Evolutionary conservation across 2,888 invertebrate genomes (phyloP).

Genomic region (Agrotis segetum): DNA sequence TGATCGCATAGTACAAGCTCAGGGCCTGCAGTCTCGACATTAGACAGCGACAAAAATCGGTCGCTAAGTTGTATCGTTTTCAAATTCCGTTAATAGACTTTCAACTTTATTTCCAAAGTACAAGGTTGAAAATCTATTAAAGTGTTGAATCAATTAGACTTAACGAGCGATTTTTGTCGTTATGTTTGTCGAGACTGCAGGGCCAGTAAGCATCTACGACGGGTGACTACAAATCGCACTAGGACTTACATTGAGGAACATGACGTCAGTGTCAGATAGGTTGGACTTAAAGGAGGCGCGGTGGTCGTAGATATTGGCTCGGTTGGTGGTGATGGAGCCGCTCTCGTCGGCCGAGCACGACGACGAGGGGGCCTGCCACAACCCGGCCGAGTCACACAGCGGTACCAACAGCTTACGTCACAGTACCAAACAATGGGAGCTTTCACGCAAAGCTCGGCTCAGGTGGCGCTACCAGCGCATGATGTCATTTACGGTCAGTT

Average conservation of each 20-base stretch:
- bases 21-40: no score
- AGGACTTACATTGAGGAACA: constrained; percentile 96
- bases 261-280: constrained; percentile 98
- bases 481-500: no score
- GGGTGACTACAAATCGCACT: constrained; percentile 74
- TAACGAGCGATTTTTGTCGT: no score
- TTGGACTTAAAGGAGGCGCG: constrained; percentile 96
- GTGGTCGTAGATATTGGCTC: constrained; percentile 94
- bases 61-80: no score
- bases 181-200: no score
- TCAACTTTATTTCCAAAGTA: no score
- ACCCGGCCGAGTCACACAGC: constrained; percentile 58
- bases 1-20: constrained; percentile 51
- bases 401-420: constrained; percentile 3
- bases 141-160: no score
- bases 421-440: not conserved
- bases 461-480: no score
- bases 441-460: no score
- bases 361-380: constrained; percentile 92
- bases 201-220: constrained; percentile 65
- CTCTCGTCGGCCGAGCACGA: constrained; percentile 93
- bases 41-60: no score
- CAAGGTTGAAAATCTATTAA: no score
- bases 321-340: constrained; percentile 95
- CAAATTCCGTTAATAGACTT: no score